These are phyloP conservation scores for Montipora cactus DNA, from an alignment of 64 coral and sea anemone genomes.

Conservation along the genomic window DNA sequence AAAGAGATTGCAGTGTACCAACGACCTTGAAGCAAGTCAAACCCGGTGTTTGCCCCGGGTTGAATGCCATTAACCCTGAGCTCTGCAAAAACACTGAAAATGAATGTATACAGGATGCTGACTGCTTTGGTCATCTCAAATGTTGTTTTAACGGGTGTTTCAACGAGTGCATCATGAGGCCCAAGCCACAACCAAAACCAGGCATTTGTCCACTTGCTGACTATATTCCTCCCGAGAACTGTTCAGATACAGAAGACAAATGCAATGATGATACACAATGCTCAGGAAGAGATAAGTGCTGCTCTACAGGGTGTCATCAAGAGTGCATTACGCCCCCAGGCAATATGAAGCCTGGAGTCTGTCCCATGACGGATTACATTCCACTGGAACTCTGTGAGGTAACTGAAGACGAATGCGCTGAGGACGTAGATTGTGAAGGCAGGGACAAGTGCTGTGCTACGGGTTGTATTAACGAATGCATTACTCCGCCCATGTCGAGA, in stretches of 20 bases:
- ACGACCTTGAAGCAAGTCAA: slow-evolving; percentile 14
- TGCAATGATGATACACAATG: slow-evolving; percentile 55
- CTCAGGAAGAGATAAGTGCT: slow-evolving; percentile 51
- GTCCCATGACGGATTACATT: slow-evolving; percentile 50
- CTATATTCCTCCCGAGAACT: slow-evolving; percentile 39
- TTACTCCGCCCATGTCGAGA: not conserved
- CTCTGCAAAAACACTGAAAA: slow-evolving; percentile 51
- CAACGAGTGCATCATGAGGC: slow-evolving; percentile 44
- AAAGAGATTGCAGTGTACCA: slow-evolving; percentile 31
- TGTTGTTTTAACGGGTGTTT: slow-evolving; percentile 64
- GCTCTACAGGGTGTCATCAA: slow-evolving; percentile 56
- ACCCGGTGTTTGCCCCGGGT: slow-evolving; percentile 44
- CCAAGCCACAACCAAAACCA: slow-evolving; percentile 21
- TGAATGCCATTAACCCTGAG: slow-evolving; percentile 10
- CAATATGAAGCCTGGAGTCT: slow-evolving; percentile 36
- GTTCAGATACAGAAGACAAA: slow-evolving; percentile 32
- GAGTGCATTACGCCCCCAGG: slow-evolving; percentile 65
- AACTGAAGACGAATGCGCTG: not conserved
- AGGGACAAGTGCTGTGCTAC: slow-evolving; percentile 38
- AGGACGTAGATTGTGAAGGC: slow-evolving; percentile 44
- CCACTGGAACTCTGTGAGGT: slow-evolving; percentile 21
- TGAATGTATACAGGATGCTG: slow-evolving; percentile 61
- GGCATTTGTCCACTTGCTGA: slow-evolving; percentile 56
- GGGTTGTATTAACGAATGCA: slow-evolving; percentile 26
- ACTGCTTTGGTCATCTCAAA: slow-evolving; percentile 66